phyloP scores from a whole-genome alignment of 2,888 invertebrate species.

The Rambutsinella grinnellia region DNA sequence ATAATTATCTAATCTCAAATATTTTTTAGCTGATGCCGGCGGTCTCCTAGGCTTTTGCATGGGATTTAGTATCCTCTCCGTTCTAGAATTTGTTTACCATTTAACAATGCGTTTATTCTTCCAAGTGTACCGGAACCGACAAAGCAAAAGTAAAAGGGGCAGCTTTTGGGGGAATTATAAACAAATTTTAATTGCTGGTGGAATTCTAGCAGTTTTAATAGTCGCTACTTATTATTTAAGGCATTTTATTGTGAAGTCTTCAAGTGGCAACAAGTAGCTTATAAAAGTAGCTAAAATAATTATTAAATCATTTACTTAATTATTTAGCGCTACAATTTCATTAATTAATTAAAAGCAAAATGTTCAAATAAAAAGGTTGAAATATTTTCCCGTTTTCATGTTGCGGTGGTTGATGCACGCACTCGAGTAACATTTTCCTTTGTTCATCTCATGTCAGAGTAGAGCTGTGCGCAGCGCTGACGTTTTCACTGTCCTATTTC shows the following conservation, averaged over 20 bases:
- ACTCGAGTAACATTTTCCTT: too few species aligned
- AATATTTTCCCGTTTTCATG: too few species aligned
- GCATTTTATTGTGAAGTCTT: neutral
- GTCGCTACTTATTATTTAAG: slow-evolving; percentile 1
- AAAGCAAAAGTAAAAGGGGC: neutral
- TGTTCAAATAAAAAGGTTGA: too few species aligned
- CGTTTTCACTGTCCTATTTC: too few species aligned
- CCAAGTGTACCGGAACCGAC: neutral
- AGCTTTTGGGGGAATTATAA: neutral
- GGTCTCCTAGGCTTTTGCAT: slow-evolving; percentile 56
- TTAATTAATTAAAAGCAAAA: too few species aligned
- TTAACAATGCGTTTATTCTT: slow-evolving; percentile 39
- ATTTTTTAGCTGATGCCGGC: slow-evolving; percentile 45
- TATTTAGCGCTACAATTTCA: too few species aligned
- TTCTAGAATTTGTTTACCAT: slow-evolving; percentile 57
- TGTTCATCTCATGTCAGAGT: too few species aligned
- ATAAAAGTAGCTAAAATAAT: too few species aligned
- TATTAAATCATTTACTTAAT: too few species aligned
- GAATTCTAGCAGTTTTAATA: neutral
- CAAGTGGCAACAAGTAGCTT: too few species aligned
- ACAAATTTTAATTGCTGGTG: neutral
- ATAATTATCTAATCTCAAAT: slow-evolving; percentile 17
- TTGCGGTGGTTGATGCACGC: too few species aligned
- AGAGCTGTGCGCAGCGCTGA: too few species aligned
- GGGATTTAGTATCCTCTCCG: slow-evolving; percentile 56